phyloP scores from a whole-genome alignment of 2,888 invertebrate genomes.

The Globia sparganii region DNA sequence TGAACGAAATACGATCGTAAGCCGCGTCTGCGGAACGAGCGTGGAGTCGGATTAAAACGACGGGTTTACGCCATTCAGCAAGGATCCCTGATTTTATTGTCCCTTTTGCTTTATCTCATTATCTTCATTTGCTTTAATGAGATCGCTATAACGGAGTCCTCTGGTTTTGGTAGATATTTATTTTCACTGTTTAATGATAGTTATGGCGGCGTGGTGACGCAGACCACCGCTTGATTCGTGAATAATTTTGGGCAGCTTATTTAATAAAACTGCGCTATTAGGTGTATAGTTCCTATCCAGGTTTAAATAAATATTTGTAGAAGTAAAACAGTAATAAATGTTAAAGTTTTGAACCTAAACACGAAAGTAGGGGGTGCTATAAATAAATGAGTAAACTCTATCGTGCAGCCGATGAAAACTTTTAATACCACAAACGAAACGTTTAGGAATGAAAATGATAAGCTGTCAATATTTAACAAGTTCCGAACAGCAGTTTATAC shows the following conservation, averaged over 20 bases:
- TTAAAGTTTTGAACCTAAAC: not conserved
- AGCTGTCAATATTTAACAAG: constrained; percentile 25
- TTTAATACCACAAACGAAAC: not conserved
- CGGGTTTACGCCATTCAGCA: constrained; percentile 49
- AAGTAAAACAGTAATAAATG: not conserved
- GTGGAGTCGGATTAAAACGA: constrained; percentile 56
- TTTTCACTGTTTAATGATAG: constrained; percentile 13
- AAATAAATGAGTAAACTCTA: constrained; percentile 11
- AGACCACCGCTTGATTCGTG: not conserved
- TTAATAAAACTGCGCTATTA: not conserved
- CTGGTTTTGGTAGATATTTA: constrained; percentile 26
- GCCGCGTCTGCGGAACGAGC: constrained; percentile 47
- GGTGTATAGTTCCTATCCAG: too few species aligned
- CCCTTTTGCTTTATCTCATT: constrained; percentile 56
- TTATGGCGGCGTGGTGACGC: not conserved
- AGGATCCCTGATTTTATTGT: constrained; percentile 65
- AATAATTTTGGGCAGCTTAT: not conserved
- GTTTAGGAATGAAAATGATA: not conserved
- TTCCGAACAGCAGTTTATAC: not conserved
- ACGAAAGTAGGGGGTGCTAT: not conserved
- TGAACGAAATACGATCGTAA: constrained; percentile 60
- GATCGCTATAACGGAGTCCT: constrained; percentile 33
- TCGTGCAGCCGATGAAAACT: constrained; percentile 6
- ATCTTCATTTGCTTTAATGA: constrained; percentile 61
- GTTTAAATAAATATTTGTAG: too few species aligned